Percentiles rank a stretch among this genome's conserved stretches.
Conservation (phyloP, 2,797 vertebrate species). For the Acestrorhynchus altus region DNA sequence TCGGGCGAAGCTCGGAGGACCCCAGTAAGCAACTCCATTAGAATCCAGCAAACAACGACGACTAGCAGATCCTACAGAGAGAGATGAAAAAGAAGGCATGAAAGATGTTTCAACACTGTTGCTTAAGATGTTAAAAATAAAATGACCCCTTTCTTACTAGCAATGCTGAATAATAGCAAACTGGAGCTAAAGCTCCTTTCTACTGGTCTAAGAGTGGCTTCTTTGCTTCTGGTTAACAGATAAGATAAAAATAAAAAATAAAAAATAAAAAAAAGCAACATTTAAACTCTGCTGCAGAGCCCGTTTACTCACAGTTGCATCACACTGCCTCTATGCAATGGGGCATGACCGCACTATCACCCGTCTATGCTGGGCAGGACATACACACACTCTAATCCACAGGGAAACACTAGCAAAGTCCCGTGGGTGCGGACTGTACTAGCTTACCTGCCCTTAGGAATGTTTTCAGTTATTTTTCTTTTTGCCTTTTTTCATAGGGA, state of each 20-base stretch:
- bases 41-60: conserved; percentile 97
- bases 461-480: background rate
- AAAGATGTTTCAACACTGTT: conserved; percentile 20
- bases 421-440: background rate
- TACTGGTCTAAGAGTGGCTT: conserved; percentile 5
- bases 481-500: conserved; percentile 8
- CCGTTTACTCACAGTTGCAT: conserved; percentile 58
- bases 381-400: conserved; percentile 21
- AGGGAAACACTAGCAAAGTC: conserved; percentile 26
- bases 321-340: conserved; percentile 45
- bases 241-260: background rate
- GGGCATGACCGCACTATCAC: conserved; percentile 37
- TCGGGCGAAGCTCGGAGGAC: conserved; percentile 97
- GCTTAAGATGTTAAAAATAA: conserved; percentile 20
- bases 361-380: conserved; percentile 31
- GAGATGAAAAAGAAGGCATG: background rate
- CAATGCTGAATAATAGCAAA: conserved; percentile 3
- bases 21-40: conserved; percentile 97
- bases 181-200: conserved; percentile 12
- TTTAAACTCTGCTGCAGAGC: conserved; percentile 24
- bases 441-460: conserved; percentile 2
- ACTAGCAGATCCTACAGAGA: conserved; percentile 90
- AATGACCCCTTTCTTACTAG: conserved; percentile 13
- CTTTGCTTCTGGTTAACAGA: conserved; percentile 22
- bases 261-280: conserved; percentile 27